Evolutionary conservation across 2,888 invertebrate genomes (phyloP).

Genomic region (Trichogramma dendrolimi): DNA sequence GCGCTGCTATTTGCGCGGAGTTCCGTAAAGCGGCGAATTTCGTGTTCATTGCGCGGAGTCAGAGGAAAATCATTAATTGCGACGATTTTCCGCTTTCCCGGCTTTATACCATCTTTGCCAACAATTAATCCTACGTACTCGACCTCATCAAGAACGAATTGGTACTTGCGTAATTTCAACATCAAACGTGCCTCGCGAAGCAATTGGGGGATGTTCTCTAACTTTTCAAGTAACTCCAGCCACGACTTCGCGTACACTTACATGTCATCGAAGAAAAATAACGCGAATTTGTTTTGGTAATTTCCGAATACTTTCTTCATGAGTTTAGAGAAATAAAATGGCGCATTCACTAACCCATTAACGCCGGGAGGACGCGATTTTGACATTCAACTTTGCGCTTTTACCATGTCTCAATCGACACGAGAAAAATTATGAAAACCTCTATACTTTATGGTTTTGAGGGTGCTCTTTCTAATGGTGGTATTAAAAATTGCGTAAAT

Average conservation of each 20-base stretch:
- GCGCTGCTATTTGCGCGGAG: too few species aligned
- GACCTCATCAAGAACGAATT: neutral
- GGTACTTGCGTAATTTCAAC: neutral
- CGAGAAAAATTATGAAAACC: too few species aligned
- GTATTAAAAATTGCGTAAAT: too few species aligned
- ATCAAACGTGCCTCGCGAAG: neutral
- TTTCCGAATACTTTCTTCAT: neutral
- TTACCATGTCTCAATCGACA: too few species aligned
- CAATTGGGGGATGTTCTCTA: neutral
- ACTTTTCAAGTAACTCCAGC: neutral
- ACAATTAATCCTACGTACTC: neutral
- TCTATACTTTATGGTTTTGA: too few species aligned
- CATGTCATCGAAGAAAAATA: neutral
- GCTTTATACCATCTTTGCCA: neutral
- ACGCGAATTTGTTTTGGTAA: neutral
- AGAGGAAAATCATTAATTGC: too few species aligned
- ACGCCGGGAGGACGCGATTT: too few species aligned
- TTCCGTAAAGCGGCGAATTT: too few species aligned
- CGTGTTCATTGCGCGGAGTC: too few species aligned
- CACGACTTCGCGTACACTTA: too few species aligned
- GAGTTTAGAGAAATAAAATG: constrained; percentile 2
- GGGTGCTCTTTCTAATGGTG: too few species aligned
- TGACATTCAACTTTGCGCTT: too few species aligned
- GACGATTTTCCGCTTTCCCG: neutral
- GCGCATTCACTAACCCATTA: constrained; percentile 6